These are phyloP conservation scores for Thecocarcelia acutangulata DNA, from an alignment of 2,888 invertebrate species.

Conservation along the genomic window DNA sequence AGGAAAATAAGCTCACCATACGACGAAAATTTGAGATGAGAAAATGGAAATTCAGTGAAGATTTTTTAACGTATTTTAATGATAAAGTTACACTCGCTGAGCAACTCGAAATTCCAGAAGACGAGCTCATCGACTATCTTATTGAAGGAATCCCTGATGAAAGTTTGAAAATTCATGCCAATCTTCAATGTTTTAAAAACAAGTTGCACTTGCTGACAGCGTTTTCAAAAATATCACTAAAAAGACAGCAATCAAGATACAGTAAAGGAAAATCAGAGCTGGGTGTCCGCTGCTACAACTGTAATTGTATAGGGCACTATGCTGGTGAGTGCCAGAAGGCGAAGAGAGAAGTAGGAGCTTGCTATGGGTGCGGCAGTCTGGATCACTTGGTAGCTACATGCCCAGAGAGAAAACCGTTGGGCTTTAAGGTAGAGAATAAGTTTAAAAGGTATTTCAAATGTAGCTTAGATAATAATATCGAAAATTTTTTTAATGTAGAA, in stretches of 20 bases:
- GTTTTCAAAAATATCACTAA: slow-evolving; percentile 49
- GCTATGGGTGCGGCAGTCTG: too few species aligned
- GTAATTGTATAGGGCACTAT: too few species aligned
- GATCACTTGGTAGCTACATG: too few species aligned
- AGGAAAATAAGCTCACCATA: slow-evolving; percentile 15
- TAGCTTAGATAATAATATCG: slow-evolving; percentile 26
- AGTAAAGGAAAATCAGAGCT: too few species aligned
- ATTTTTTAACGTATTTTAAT: slow-evolving; percentile 35
- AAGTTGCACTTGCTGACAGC: slow-evolving; percentile 51
- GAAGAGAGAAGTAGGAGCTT: too few species aligned
- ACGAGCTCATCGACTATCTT: slow-evolving; percentile 43
- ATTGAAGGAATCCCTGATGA: slow-evolving; percentile 54
- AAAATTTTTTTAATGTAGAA: slow-evolving; percentile 6
- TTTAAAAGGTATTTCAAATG: slow-evolving; percentile 36
- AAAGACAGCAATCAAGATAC: neutral
- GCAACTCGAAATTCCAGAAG: neutral
- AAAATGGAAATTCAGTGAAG: slow-evolving; percentile 38
- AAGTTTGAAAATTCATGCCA: slow-evolving; percentile 36
- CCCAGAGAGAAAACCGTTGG: too few species aligned
- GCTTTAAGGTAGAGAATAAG: too few species aligned
- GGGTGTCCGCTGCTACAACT: slow-evolving; percentile 60
- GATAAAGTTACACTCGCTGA: neutral
- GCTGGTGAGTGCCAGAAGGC: too few species aligned
- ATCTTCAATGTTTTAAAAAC: slow-evolving; percentile 22
- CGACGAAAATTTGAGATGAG: slow-evolving; percentile 38